Base-by-base conservation (phyloP, 2,888 invertebrate species). In the Tribolium freemani region DNA sequence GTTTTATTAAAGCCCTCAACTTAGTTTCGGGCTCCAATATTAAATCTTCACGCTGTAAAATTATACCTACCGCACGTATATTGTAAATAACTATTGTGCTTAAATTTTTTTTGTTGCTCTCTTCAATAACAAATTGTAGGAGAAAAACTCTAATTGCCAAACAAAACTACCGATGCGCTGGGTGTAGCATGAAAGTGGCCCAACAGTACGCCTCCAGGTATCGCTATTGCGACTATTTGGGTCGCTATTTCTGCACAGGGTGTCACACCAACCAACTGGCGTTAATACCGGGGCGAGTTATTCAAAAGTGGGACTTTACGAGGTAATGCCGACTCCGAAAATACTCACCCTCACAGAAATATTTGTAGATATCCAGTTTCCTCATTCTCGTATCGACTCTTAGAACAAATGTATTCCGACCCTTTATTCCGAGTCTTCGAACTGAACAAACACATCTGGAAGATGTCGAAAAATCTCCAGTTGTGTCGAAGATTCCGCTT, bases 171-270 rank as follows among this genome's bases (percentile, higher is more conserved):
- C 89, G 93, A 26, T 96, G 96, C 86, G 94, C 95, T 48, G 95
- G 95, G 2, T 96, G 96, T 86, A 94, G 95, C 0, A 93, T 93
- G 90, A 91, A 90, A 81, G 93, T 96, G 4, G 92, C 93, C 1
- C 88, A 88, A 3, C 90, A 91, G 75, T 94, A 93, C 83, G 90
- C 93, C 8, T 91, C 91, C 71, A 90, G 92, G 79, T 94, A 93
- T 86, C 90, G 95, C 10, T 95, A 94, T 82, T 95, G 95, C 84
- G 92, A 93, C 80, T 96, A 96, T 86, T 87, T 94, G 73, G 95
- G 95, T 6, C 91, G 94, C 81, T 94, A 93, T 86, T 94, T 95
- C 86, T 96, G 96, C 82, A 94, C 94, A 8, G 94, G 94, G 53
- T 96, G 96, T 84, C 96, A 96, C 85, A 91, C 91, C 20, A 93